phyloP scores from a whole-genome alignment of 2,888 invertebrate genomes.

The Eulithis prunata region DNA sequence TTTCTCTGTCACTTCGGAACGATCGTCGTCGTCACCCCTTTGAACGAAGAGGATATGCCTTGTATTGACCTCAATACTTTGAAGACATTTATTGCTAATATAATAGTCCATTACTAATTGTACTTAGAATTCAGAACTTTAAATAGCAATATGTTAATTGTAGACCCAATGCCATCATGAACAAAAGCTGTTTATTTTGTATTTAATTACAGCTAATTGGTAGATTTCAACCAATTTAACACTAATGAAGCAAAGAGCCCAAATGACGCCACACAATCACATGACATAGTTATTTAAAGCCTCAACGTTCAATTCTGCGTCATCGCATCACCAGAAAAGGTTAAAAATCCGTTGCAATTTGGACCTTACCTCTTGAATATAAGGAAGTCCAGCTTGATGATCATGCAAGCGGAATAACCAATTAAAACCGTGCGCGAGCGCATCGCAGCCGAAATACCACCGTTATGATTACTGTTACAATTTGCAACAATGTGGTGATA shows the following conservation, averaged over 20 bases:
- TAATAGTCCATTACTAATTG: too few species aligned
- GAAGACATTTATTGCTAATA: too few species aligned
- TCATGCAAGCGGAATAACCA: constrained; percentile 52
- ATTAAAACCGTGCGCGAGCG: constrained; percentile 54
- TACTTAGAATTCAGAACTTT: too few species aligned
- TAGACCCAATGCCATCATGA: constrained; percentile 8
- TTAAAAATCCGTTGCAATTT: neutral
- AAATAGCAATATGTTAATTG: neutral
- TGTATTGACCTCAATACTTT: too few species aligned
- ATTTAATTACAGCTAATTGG: constrained; percentile 24
- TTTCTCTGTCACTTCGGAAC: too few species aligned
- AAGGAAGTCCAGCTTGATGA: constrained; percentile 6
- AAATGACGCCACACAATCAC: constrained; percentile 22
- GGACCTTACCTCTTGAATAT: constrained; percentile 8
- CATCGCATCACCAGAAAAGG: constrained; percentile 16
- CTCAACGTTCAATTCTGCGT: constrained; percentile 18
- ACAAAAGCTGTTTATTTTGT: constrained; percentile 15
- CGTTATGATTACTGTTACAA: constrained; percentile 62
- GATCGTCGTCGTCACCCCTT: too few species aligned
- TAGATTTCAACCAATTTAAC: constrained; percentile 31
- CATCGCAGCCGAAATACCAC: constrained; percentile 49
- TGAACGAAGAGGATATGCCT: too few species aligned
- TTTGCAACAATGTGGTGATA: constrained; percentile 32
- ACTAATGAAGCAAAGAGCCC: constrained; percentile 28
- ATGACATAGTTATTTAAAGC: constrained; percentile 13